Percentiles rank a stretch among this genome's conserved stretches.
phyloP scores from a whole-genome alignment of 2,888 invertebrate species.

The Vannuccia rotundouncinata region DNA sequence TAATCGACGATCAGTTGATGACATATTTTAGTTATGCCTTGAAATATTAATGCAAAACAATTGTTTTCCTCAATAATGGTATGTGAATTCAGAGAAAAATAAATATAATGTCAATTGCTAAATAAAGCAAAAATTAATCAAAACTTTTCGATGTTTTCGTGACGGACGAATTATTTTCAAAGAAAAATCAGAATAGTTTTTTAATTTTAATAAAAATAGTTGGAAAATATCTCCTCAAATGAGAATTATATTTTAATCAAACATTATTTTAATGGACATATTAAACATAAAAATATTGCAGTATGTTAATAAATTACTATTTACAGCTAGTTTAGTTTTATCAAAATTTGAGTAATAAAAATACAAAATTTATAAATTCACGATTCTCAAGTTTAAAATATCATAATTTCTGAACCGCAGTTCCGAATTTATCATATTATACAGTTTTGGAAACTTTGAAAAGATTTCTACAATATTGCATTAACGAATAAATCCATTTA shows the following conservation, averaged over 20 bases:
- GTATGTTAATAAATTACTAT: constrained; percentile 20
- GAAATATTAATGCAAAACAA: background rate
- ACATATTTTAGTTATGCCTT: background rate
- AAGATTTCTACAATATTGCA: constrained; percentile 8
- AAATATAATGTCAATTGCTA: constrained; percentile 18
- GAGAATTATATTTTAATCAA: constrained; percentile 8
- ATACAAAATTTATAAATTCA: constrained; percentile 11
- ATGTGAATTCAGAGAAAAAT: constrained; percentile 23
- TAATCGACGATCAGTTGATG: background rate
- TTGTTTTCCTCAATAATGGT: background rate
- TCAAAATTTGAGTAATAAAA: constrained; percentile 10
- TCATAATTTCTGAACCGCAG: constrained; percentile 20
- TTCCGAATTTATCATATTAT: constrained; percentile 6
- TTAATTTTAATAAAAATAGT: constrained; percentile 23
- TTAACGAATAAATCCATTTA: constrained; percentile 20
- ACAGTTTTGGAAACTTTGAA: constrained; percentile 19
- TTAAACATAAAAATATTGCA: constrained; percentile 15
- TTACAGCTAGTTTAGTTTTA: constrained; percentile 20
- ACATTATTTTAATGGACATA: constrained; percentile 17
- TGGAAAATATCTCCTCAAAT: constrained; percentile 18
- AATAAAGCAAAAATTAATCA: constrained; percentile 23
- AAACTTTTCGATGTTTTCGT: constrained; percentile 12
- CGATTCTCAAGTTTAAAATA: constrained; percentile 20
- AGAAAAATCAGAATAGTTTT: constrained; percentile 24
- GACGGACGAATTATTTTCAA: constrained; percentile 17